Evolutionary conservation across 2,113 vertebrate species (phyloP), one percentile per base, ranked within the genome.

Genomic region (Chloropsis hardwickii): DNA sequence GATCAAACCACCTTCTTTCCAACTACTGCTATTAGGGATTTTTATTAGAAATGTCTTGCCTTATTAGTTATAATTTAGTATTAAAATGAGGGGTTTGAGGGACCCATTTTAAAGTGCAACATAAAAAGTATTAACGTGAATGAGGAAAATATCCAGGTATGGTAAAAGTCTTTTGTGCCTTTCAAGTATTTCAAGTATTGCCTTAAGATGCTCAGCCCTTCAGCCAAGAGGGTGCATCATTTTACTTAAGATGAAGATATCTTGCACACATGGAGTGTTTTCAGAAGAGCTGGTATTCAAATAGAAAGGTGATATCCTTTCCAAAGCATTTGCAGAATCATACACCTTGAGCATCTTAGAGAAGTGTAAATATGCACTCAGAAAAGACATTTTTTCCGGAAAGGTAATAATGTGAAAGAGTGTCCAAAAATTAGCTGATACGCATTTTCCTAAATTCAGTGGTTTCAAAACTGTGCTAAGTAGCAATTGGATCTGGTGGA

Each of bases 11-110:
- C 39, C 23, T 7, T 89, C 62, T 92, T 90, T 94, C 72, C 56
- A 96, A 17, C 80, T 92, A 21, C 53, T 89, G 33, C 82, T 95
- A 71, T 88, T 91, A 66, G 37, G 22, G 33, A 65, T 51, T 90
- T 70, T 82, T 93, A 81, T 96, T 90, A 96, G 71, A 90, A 93
- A 62, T 93, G 35, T 66, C 60, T 96, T 92, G 14, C 25, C 37
- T 40, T 86, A 70, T 66, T 92, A 93, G 73, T 95, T 62, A 79
- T 84, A 96, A 88, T 93, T 86, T 85, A 69, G 10, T 80, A 90
- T 95, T 97, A 71, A 95, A 94, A 93, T 88, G 3, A 5, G 3
- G 15, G 21, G 4, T 65, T 92, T 91, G 60, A 88, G 76, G 51
- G 81, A 23, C 39, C 13, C 4, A 86, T 96, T 95, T 93, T 93